These are phyloP conservation scores for Drosophila dives DNA, from an alignment of 2,888 invertebrate genomes.

Conservation along the genomic window DNA sequence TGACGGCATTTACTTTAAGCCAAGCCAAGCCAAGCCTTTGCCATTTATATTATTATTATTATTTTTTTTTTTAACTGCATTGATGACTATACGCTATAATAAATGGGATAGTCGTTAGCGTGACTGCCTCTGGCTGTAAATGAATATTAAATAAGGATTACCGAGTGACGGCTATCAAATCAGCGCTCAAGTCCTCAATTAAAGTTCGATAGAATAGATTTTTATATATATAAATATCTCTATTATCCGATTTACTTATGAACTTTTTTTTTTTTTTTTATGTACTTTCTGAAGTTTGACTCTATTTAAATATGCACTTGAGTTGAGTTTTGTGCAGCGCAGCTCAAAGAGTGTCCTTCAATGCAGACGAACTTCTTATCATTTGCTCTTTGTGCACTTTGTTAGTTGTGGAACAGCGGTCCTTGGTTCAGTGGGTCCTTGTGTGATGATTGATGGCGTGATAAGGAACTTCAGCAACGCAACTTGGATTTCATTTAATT, in stretches of 20 bases:
- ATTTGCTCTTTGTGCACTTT: conserved; percentile 43
- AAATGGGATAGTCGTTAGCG: conserved; percentile 41
- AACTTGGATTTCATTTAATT: conserved; percentile 69
- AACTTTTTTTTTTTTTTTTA: not conserved
- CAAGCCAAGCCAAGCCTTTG: conserved; percentile 10
- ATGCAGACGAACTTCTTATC: conserved; percentile 23
- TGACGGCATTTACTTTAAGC: conserved; percentile 37
- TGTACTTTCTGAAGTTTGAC: not conserved
- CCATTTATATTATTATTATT: too few species aligned
- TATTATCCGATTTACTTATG: not conserved
- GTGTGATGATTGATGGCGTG: conserved; percentile 19
- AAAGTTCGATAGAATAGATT: not conserved
- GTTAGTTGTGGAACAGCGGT: conserved; percentile 24
- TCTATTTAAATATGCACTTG: conserved; percentile 50
- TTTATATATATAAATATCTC: not conserved
- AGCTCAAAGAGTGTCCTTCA: conserved; percentile 12
- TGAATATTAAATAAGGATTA: conserved; percentile 43
- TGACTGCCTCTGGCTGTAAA: conserved; percentile 10
- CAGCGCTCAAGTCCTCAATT: not conserved
- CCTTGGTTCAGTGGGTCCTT: conserved; percentile 10
- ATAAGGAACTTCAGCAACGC: conserved; percentile 54
- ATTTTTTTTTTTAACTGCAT: conserved; percentile 44
- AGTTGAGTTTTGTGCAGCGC: conserved; percentile 21
- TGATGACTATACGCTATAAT: conserved; percentile 44
- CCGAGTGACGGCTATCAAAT: not conserved